Conservation (phyloP, 2,797 vertebrate genomes). For the Falco concolor region DNA sequence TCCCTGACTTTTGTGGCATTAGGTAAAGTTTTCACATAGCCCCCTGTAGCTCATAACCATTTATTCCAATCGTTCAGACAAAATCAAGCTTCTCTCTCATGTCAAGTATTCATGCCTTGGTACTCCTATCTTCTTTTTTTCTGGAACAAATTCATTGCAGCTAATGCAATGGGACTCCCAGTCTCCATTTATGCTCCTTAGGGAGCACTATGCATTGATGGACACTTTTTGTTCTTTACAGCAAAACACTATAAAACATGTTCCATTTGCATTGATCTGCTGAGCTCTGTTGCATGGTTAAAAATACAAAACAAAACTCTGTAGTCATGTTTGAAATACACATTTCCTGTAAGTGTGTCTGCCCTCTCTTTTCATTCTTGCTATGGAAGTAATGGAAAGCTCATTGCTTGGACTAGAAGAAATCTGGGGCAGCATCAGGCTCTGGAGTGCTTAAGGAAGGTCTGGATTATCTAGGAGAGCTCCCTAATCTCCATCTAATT, state of each 20-base stretch:
- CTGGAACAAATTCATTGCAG: constrained; percentile 25
- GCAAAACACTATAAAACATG: constrained; percentile 17
- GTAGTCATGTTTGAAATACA: background rate
- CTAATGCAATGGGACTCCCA: constrained; percentile 18
- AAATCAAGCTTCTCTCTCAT: background rate
- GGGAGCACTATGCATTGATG: constrained; percentile 5
- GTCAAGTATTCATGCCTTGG: constrained; percentile 2
- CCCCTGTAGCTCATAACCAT: background rate
- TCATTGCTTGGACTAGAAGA: background rate
- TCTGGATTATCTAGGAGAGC: background rate
- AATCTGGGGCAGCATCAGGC: background rate
- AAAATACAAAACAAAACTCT: background rate
- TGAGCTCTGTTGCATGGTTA: background rate
- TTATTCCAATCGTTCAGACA: background rate
- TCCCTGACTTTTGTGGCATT: background rate
- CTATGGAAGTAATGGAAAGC: background rate
- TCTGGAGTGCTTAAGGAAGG: background rate
- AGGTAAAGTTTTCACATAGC: background rate
- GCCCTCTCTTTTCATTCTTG: background rate
- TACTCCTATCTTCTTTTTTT: background rate
- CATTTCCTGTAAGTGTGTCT: background rate
- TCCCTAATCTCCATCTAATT: background rate
- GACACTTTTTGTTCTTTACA: constrained; percentile 9
- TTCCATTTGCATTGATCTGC: constrained; percentile 48
- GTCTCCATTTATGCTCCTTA: constrained; percentile 41